Conservation (phyloP, 1,140 invertebrate genomes). For the Probaryconus sp. region DNA sequence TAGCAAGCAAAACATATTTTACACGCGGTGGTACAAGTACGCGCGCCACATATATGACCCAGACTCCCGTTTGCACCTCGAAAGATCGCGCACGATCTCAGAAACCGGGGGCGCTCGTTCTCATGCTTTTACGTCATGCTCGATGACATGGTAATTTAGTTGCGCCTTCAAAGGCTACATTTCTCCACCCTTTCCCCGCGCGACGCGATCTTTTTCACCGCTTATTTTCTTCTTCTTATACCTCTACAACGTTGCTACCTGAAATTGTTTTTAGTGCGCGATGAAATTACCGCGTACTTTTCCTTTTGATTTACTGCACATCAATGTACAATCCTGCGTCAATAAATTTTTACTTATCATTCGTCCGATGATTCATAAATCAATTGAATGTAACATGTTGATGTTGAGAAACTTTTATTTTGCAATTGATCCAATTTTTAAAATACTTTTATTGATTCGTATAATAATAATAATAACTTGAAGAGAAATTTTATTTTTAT, state of each 20-base stretch:
- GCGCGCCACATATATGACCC: slow-evolving; percentile 32
- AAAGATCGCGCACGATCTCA: slow-evolving; percentile 36
- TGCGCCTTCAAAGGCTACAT: slow-evolving; percentile 30
- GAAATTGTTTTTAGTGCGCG: slow-evolving; percentile 33
- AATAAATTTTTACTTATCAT: slow-evolving; percentile 14
- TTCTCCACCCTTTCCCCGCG: neutral
- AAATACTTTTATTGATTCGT: too few relatives aligned
- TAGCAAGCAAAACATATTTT: slow-evolving; percentile 49
- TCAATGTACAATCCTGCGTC: neutral
- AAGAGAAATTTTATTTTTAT: too few relatives aligned
- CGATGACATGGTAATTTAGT: slow-evolving; percentile 60
- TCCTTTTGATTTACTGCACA: slow-evolving; percentile 24
- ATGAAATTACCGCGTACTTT: slow-evolving; percentile 32
- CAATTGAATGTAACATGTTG: neutral
- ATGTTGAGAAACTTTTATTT: too few relatives aligned
- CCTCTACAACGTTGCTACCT: slow-evolving; percentile 17
- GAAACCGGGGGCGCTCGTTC: slow-evolving; percentile 53
- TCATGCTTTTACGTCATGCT: slow-evolving; percentile 40
- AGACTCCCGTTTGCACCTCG: slow-evolving; percentile 45
- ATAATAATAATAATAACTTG: too few relatives aligned
- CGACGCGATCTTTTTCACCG: slow-evolving; percentile 9
- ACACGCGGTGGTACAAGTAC: slow-evolving; percentile 29
- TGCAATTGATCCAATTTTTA: too few relatives aligned
- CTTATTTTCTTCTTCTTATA: slow-evolving; percentile 15
- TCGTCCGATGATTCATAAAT: slow-evolving; percentile 6